These are phyloP conservation scores for Aplocera efformata DNA, from an alignment of 2,888 invertebrate genomes.

Conservation along the genomic window DNA sequence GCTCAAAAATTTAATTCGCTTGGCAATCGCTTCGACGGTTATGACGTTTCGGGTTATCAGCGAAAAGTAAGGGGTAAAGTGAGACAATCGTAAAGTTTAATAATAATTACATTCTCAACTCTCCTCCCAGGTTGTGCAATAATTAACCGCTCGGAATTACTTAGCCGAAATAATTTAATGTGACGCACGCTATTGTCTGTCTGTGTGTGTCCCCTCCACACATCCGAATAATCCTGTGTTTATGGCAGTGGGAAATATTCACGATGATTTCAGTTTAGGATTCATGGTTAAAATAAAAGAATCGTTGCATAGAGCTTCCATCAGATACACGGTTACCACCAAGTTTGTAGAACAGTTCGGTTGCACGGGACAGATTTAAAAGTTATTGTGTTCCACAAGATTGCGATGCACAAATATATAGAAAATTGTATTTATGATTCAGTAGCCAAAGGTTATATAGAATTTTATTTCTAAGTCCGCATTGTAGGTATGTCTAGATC, in stretches of 20 bases:
- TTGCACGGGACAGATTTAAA: no score
- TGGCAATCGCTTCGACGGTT: constrained; percentile 31
- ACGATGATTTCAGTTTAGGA: constrained; percentile 9
- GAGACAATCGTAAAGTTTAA: constrained; percentile 81
- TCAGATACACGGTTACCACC: no score
- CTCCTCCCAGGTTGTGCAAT: constrained; percentile 77
- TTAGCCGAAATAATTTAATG: constrained; percentile 80
- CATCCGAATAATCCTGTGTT: constrained; percentile 27
- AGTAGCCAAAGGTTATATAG: no score
- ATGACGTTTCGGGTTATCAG: constrained; percentile 35
- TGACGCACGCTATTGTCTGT: constrained; percentile 65
- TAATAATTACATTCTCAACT: constrained; percentile 81
- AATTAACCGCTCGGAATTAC: constrained; percentile 80
- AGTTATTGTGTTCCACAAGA: no score
- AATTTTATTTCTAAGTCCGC: no score
- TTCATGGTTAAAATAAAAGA: neutral
- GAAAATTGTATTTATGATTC: no score
- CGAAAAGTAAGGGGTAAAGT: constrained; percentile 72
- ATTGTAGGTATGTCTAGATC: no score
- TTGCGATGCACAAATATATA: no score
- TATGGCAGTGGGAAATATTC: constrained; percentile 3
- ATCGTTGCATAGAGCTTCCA: no score
- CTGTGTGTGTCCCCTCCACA: constrained; percentile 29
- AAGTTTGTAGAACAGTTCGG: no score
- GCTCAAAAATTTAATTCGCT: constrained; percentile 31